A percentile compares a stretch with the other conserved stretches of the same genome.
Conservation (phyloP, 1,140 invertebrate species). For the Meloidogyne exigua region DNA sequence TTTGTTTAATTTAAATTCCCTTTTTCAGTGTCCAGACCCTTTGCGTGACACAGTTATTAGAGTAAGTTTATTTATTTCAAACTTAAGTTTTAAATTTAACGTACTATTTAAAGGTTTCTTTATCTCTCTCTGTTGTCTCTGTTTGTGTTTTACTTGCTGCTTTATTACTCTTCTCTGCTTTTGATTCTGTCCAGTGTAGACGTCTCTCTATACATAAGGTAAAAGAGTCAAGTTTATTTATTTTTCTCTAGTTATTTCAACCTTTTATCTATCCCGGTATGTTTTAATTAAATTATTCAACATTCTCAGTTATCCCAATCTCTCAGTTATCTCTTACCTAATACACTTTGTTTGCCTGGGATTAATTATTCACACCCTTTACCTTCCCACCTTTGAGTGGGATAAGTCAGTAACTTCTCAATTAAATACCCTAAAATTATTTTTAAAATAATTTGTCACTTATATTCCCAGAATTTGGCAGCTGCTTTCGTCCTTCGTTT, state of each 20-base stretch:
- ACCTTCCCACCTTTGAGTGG: not conserved
- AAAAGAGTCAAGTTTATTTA: not conserved
- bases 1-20: no score
- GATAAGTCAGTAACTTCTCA: not conserved
- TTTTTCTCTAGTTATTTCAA: not conserved
- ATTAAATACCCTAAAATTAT: no score
- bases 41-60: constrained; percentile 56
- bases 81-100: no score
- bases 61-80: not conserved
- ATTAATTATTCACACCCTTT: no score
- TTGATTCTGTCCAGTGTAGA: constrained; percentile 61
- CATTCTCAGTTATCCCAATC: no score
- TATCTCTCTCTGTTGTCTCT: constrained; percentile 58
- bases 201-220: constrained; percentile 66
- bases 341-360: no score
- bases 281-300: no score
- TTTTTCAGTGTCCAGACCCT: constrained; percentile 58
- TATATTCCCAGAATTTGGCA: constrained; percentile 62
- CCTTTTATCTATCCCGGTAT: no score
- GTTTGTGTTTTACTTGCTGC: constrained; percentile 55
- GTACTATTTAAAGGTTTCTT: constrained; percentile 42
- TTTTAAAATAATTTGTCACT: not conserved
- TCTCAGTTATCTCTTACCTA: no score
- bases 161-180: constrained; percentile 58
- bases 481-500: constrained; percentile 66